These are phyloP conservation scores for Limnephilus marmoratus DNA, from an alignment of 2,888 invertebrate genomes.

Conservation along the genomic window DNA sequence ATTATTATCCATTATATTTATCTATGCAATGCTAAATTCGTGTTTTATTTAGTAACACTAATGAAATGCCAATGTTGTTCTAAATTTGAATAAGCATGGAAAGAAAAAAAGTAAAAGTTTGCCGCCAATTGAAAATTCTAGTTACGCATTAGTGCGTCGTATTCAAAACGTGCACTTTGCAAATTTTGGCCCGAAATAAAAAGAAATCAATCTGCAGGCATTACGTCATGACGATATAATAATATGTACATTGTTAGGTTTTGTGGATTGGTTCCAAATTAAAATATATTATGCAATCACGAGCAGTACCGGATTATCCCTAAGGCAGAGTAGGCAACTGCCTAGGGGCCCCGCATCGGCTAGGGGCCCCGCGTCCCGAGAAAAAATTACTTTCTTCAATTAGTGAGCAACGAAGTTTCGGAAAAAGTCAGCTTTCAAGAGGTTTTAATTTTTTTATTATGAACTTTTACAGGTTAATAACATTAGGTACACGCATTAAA, in stretches of 20 bases:
- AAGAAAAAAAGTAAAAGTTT: constrained; percentile 2
- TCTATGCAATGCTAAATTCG: constrained; percentile 3
- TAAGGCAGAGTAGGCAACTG: too few relatives aligned
- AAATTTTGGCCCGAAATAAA: constrained; percentile 6
- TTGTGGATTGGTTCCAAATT: background rate
- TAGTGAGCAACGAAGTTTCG: too few relatives aligned
- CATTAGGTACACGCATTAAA: too few relatives aligned
- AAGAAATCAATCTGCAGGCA: background rate
- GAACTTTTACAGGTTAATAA: too few relatives aligned
- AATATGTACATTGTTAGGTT: background rate
- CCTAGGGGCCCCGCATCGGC: too few relatives aligned
- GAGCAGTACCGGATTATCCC: too few relatives aligned
- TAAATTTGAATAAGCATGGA: constrained; percentile 29
- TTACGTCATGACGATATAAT: background rate
- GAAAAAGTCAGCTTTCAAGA: too few relatives aligned
- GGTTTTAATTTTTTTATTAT: too few relatives aligned
- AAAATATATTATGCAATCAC: background rate
- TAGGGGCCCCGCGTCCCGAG: too few relatives aligned
- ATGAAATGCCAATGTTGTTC: constrained; percentile 22
- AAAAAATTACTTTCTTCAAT: too few relatives aligned
- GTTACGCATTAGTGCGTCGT: background rate
- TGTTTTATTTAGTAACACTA: constrained; percentile 13
- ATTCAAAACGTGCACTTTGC: constrained; percentile 37
- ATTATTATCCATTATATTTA: too few relatives aligned
- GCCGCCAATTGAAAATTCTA: constrained; percentile 28